Evolutionary conservation across 2,888 invertebrate genomes (phyloP), one percentile per base, ranked within the genome.

Genomic region (Pyrrhosoma nymphula): DNA sequence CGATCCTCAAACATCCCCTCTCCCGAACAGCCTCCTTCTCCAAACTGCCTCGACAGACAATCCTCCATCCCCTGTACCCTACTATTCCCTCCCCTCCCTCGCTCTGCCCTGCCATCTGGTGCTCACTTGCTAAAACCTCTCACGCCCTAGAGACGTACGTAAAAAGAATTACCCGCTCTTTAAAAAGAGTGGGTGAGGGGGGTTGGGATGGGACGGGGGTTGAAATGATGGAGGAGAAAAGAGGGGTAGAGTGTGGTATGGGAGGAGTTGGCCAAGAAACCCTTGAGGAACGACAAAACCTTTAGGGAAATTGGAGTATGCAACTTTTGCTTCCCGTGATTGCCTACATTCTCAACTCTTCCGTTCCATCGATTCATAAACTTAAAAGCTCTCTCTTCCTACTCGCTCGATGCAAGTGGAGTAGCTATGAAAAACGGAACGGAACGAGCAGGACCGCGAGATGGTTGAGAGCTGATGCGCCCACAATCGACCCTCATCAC

Each of bases 1-100:
- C 91, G 63, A 91, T 91, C 63, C 63, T 63, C 91, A 91, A 91
- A 91, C 91, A 91, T 39, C 35, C 39, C 30, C 60, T 20, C 90
- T 60, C 91, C 26, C 6, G 16, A 60, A 60, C 90, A 23, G 20
- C 60, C 18, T 35, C 60, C 30, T 60, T 35, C 60, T 35, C 63
- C 8, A 47, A 47, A 47, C 47, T 47, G 60, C 60, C 16, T 60
- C 12, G 6, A 14, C 60, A 60, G 20, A 60, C 16, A 14, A 20
- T 4, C 20, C 60, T 20, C 20, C 20, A 60, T 60, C 16, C 20
- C 2, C 6, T 60, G 60, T 2, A 60, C 3, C 20, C 60, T 20
- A 56, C 56, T 56, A 16, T 60, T 60, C 16, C 20, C 60, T 60
- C 20, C 20, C 20, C 60, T 60, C 1, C 60, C 47, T 4, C 60